Evolutionary conservation across 2,797 vertebrate species (phyloP).

Genomic region (Adelosebastes latens): DNA sequence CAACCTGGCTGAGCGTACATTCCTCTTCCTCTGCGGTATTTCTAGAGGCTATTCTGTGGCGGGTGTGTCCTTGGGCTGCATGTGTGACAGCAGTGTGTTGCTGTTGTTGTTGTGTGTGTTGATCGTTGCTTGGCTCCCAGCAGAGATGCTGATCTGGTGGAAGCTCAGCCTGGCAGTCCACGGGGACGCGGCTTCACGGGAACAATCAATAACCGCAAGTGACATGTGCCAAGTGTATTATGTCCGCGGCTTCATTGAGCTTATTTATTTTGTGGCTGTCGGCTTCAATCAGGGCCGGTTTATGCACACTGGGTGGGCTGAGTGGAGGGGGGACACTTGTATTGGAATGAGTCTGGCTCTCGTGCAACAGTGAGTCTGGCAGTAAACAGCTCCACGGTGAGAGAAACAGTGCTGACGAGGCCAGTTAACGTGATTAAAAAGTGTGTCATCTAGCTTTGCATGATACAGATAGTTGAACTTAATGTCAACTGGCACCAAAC

Average conservation of each 20-base stretch:
- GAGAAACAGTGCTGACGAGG: background rate
- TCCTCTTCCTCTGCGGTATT: slow-evolving; percentile 31
- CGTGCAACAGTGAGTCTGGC: slow-evolving; percentile 14
- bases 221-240: slow-evolving; percentile 80
- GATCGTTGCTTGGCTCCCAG: slow-evolving; percentile 43
- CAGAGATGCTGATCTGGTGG: slow-evolving; percentile 66
- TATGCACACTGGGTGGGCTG: slow-evolving; percentile 56
- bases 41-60: slow-evolving; percentile 19
- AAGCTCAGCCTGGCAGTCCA: slow-evolving; percentile 41
- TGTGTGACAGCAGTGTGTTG: slow-evolving; percentile 34
- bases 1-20: slow-evolving; percentile 20
- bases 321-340: background rate
- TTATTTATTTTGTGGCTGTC: slow-evolving; percentile 82
- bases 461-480: background rate
- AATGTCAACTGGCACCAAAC: background rate
- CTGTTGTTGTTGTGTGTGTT: slow-evolving; percentile 1
- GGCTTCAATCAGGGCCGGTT: slow-evolving; percentile 71
- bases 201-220: slow-evolving; percentile 75
- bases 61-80: slow-evolving; percentile 15
- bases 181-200: slow-evolving; percentile 52
- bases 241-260: slow-evolving; percentile 76
- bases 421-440: slow-evolving; percentile 5
- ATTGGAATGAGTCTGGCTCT: slow-evolving; percentile 19
- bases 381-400: background rate
- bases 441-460: background rate